Evolutionary conservation across 2,113 vertebrate genomes (phyloP), one percentile per base, ranked within the genome.

Genomic region (Sitta europaea): DNA sequence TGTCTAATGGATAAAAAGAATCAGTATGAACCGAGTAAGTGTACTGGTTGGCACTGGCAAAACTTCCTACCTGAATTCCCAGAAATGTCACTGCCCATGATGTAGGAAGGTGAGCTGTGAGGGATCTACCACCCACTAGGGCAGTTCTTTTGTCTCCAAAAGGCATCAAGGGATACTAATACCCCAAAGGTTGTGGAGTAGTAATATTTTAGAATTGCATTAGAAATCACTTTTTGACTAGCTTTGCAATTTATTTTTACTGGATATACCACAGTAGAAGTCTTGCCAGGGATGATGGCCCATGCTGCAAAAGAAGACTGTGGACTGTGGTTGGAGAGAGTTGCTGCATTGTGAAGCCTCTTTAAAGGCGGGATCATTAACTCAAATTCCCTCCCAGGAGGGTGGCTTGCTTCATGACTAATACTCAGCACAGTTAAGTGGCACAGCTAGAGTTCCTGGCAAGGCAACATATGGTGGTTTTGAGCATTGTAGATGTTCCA

Each of bases 391-490:
- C 31, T 82, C 36, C 23, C 62, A 73, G 58, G 5, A 87, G 45
- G 22, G 19, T 24, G 47, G 15, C 12, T 70, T 83, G n/a, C 33
- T 71, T 92, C 62, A 42, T 76, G 71, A 88, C 58, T 92, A 93
- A 82, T 22, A 35, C 40, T 88, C 82, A 86, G 57, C 74, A 63
- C 42, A 63, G 85, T 61, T 72, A 92, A 86, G 58, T 73, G 66
- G 62, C 78, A 86, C n/a, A 90, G 53, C 71, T 79, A 67, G 78
- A 82, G 62, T 23, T 83, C 88, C 79, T 90, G 62, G 88, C 62
- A 94, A 92, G 88, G 66, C 43, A 94, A 31, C 67, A 88, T 63
- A 88, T 27, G 50, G 38, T 94, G 78, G 53, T 92, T 96, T 90
- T 53, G 59, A 72, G 94, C 54, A 11, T 3, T 43, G 35, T 76